These are phyloP conservation scores for Antheraea assamensis DNA, from an alignment of 2,888 invertebrate species.

Conservation along the genomic window DNA sequence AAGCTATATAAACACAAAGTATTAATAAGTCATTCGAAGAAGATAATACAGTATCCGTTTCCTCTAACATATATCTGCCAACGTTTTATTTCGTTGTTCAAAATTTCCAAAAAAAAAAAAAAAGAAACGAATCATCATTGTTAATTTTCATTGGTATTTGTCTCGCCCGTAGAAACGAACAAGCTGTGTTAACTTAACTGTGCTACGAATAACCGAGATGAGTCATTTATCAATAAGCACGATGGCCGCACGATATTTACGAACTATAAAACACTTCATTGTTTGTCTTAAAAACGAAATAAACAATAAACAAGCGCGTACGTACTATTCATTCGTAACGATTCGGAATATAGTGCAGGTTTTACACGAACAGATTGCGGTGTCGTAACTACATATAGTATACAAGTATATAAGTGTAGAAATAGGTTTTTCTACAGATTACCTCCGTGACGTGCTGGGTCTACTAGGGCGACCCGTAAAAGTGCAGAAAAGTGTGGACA, in stretches of 20 bases:
- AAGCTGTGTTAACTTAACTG: conserved; percentile 66
- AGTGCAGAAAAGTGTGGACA: no score
- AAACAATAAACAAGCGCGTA: conserved; percentile 20
- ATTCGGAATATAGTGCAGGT: not conserved
- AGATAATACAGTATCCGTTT: no score
- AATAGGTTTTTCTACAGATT: not conserved
- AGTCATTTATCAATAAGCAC: conserved; percentile 73
- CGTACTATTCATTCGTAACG: not conserved
- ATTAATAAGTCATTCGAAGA: no score
- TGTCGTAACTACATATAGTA: not conserved
- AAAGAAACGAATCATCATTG: no score
- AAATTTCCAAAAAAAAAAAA: no score
- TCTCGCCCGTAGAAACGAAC: conserved; percentile 34
- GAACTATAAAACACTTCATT: conserved; percentile 25
- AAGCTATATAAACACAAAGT: no score
- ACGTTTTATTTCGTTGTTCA: no score
- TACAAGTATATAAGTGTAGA: not conserved
- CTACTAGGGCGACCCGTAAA: no score
- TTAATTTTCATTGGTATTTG: no score
- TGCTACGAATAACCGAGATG: conserved; percentile 69
- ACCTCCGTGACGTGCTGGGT: not conserved
- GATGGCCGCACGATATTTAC: conserved; percentile 56
- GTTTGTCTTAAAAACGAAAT: conserved; percentile 21
- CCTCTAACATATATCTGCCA: no score
- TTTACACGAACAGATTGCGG: not conserved